Conservation (phyloP, 53 echinoderm and acorn worm genomes). For the Stichopus horrens region DNA sequence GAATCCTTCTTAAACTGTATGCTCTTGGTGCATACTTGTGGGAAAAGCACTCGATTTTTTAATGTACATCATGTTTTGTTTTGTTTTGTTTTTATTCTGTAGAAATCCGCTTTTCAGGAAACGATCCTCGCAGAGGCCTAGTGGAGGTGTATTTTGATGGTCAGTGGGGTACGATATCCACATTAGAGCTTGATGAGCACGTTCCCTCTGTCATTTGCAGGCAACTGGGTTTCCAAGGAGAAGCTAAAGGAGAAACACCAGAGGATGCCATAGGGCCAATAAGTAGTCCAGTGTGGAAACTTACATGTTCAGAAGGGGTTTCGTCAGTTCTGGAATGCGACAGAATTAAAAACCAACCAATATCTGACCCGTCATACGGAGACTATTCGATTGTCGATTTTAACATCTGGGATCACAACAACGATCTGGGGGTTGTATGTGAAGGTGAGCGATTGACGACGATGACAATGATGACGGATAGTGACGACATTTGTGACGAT, state of each 20-base stretch:
- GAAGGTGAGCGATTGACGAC: neutral
- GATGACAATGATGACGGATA: neutral
- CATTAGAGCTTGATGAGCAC: neutral
- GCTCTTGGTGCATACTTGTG: no score
- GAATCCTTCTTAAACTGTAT: no score
- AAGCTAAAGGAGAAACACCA: neutral
- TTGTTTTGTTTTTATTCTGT: neutral
- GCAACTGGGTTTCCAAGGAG: neutral
- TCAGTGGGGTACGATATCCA: neutral
- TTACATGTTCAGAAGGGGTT: slow-evolving; percentile 2
- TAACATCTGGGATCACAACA: neutral
- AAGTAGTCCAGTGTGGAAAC: neutral
- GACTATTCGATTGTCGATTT: neutral
- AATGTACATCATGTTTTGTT: no score
- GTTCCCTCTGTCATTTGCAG: neutral
- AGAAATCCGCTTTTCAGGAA: neutral
- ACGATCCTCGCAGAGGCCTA: neutral
- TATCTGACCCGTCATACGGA: neutral
- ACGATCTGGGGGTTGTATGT: neutral
- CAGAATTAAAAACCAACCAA: neutral
- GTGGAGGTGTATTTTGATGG: neutral
- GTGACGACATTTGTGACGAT: neutral
- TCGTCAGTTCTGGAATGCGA: neutral
- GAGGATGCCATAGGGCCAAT: neutral
- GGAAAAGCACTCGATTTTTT: no score